Evolutionary conservation across 2,797 vertebrate species (phyloP).

Genomic region (Novumbra hubbsi): DNA sequence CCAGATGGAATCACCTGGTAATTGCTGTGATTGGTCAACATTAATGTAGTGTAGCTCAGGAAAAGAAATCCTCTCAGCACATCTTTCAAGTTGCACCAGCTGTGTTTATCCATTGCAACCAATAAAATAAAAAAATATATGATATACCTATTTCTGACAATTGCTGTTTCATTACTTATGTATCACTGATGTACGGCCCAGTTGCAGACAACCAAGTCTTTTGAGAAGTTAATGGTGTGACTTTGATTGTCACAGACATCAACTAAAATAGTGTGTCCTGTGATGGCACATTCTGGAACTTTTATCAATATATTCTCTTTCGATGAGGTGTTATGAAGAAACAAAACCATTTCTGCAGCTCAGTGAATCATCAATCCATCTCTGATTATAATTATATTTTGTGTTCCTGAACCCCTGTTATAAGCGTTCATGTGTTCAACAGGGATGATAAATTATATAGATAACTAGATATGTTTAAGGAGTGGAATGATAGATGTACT

Average conservation of each 20-base stretch:
- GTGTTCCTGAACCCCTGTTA: background rate
- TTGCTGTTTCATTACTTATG: background rate
- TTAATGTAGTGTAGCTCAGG: background rate
- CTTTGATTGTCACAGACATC: background rate
- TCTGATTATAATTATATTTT: background rate
- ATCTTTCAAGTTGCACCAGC: slow-evolving; percentile 4
- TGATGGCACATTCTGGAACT: background rate
- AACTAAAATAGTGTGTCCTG: background rate
- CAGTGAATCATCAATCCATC: background rate
- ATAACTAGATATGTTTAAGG: background rate
- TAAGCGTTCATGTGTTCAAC: background rate
- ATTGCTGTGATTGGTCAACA: slow-evolving; percentile 14
- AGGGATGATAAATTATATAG: background rate
- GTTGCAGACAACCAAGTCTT: background rate
- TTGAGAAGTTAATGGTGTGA: background rate
- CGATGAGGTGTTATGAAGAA: background rate
- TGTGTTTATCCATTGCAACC: background rate
- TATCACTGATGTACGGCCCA: background rate
- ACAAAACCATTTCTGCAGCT: background rate
- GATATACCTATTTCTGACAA: background rate
- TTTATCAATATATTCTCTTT: background rate
- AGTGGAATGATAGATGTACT: background rate
- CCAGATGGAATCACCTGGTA: slow-evolving; percentile 45
- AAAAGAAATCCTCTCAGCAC: background rate
- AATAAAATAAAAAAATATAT: background rate